Evolutionary conservation across 2,797 vertebrate genomes (phyloP), one percentile per base, ranked within the genome.

Genomic region (Cottoperca gobio): DNA sequence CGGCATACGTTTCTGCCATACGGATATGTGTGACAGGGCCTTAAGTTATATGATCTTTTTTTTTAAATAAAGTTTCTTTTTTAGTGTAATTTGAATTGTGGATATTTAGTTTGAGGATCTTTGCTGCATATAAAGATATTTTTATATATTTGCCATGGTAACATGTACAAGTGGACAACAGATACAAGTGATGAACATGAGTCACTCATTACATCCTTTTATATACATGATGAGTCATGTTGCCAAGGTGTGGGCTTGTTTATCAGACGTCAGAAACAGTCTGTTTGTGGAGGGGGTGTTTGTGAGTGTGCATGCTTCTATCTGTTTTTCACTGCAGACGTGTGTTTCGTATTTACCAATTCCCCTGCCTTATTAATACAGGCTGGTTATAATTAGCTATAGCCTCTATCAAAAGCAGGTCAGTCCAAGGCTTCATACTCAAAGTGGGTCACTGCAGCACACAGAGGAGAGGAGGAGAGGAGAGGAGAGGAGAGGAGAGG

Each of bases 381-480:
- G 82, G 88, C 73, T 83, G 86, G 89, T 87, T 95, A 95, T 92
- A 94, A 94, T 94, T 95, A 94, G 92, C 86, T 65, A 33, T 33
- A 78, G 82, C 89, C 91, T 89, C 81, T 73, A 93, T 94, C 81
- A 88, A 94, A 94, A 95, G 82, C 91, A 94, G 94, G 94, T 88
- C 93, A 94, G 88, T 88, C 83, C 90, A 68, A 83, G 87, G 85
- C 92, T 89, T 75, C 59, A 14, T 67, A 50, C 70, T 84, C 85
- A 91, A 95, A 94, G 84, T 95, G 93, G 94, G 94, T 93, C 93
- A 94, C 62, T 89, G 90, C 82, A 85, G 89, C 68, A 85, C 52
- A 26, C 52, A 54, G 72, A 78, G 71, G 68, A 79, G 42, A 70
- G 37, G 64, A 59, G 69, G n/a, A 19, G 49, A 26, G 69, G 48